Base-by-base conservation (phyloP, 2,888 invertebrate genomes). In the Automeris io region DNA sequence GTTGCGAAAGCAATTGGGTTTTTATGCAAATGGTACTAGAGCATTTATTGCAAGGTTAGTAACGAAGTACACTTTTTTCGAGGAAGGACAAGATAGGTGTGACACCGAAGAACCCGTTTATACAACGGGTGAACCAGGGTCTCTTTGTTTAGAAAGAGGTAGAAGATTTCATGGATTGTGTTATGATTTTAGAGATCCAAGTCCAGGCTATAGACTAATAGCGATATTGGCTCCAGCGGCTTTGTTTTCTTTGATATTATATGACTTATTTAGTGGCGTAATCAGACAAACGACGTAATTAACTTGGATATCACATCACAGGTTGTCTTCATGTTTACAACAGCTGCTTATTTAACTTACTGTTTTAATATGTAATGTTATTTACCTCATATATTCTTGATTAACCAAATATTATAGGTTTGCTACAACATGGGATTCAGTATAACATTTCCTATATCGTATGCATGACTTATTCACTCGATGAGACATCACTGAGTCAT, bases 221-320 rank as follows among this genome's bases (percentile, higher is more conserved):
- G 80, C 83, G 6, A 70, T 85, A n/a, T 12, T 79, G 19, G 81
- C 80, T 1, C 77, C 83, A 0, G 60, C 79, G 8, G 72, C 70
- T 8, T 56, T 86, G 12, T 85, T 85, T 45, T 67, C 75, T 1
- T 62, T 86, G 3, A 80, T 83, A 44, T 62, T 86, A 13, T 83
- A 78, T 38, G 82, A 83, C 55, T 64, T 82, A 37, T 82, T 85
- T 45, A 82, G 76, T 46, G 72, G 81, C 38, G 79, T 81, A n/a
- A 67, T 85, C 23, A 67, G 80, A 46, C 80, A 82, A 45, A 71
- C 70, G 12, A 71, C 69, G 47, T 62, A n/a, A n/a, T n/a, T n/a
- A n/a, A n/a, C n/a, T n/a, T n/a, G n/a, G n/a, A n/a, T n/a, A n/a
- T n/a, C 19, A 5, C 19, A 19, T 19, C 19, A 19, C 19, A n/a